A percentile compares a stretch with the other conserved stretches of the same genome.
These are phyloP conservation scores for Zelostemma sp. DNA, from an alignment of 1,140 invertebrate genomes.

Conservation along the genomic window DNA sequence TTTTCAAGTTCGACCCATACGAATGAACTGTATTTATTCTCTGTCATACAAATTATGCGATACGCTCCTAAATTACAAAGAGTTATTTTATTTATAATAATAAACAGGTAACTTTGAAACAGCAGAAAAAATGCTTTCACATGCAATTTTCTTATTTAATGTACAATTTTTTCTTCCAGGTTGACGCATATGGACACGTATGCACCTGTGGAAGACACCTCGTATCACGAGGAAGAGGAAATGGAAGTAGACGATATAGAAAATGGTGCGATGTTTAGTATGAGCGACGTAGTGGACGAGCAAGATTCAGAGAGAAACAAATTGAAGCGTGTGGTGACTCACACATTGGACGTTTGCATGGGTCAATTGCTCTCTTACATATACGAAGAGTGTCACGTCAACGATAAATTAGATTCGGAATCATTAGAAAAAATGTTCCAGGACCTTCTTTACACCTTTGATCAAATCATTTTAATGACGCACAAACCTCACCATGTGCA, in stretches of 20 bases:
- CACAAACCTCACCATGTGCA: conserved; percentile 82
- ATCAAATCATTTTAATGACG: conserved; percentile 80
- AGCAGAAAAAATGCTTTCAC: conserved; percentile 42
- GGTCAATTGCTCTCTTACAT: conserved; percentile 74
- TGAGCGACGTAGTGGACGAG: conserved; percentile 60
- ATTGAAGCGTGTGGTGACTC: conserved; percentile 67
- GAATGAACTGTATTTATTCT: conserved; percentile 75
- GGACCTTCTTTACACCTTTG: conserved; percentile 76
- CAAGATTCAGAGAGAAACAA: conserved; percentile 58
- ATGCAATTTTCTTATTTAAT: neutral
- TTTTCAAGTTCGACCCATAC: conserved; percentile 70
- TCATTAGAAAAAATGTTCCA: conserved; percentile 66
- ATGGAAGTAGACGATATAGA: conserved; percentile 56
- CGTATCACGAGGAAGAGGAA: conserved; percentile 60
- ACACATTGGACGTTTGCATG: conserved; percentile 77
- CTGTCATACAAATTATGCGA: conserved; percentile 74
- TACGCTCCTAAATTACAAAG: conserved; percentile 75
- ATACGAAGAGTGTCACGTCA: conserved; percentile 65
- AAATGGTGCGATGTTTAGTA: conserved; percentile 63
- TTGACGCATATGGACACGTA: conserved; percentile 79
- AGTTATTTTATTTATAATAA: conserved; percentile 75
- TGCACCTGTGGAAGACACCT: conserved; percentile 72
- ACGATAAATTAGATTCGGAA: conserved; percentile 60
- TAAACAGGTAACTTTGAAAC: conserved; percentile 73
- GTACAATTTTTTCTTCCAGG: conserved; percentile 58